Base-by-base conservation (phyloP, 2,888 invertebrate species). In the Apodemia hepburni region DNA sequence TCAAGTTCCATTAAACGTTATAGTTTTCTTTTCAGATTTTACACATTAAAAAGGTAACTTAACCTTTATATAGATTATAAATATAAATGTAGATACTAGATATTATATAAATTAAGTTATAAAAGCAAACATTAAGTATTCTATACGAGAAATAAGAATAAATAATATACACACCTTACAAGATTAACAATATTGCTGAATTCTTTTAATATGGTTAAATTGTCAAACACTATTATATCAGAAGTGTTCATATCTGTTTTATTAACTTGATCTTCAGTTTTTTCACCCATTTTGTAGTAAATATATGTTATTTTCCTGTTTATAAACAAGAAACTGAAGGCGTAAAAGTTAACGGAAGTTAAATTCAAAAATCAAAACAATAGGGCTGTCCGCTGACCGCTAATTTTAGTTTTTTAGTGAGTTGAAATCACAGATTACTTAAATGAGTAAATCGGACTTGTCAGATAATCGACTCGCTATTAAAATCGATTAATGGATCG, bases 131-230 rank as follows among this genome's bases (percentile, higher is more conserved):
- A 42, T 1, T 42, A 42, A 15, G 4, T 3, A 0, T 15, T 42
- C 1, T 15, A 4, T 15, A 42, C 4, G 15, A 15, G 42, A 42
- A 42, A 42, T 15, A 42, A 42, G 42, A 42, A 42, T 15, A 38
- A 8, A 3, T 29, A 29, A 12, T 45, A 18, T 61, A 61, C 51
- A 22, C 76, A 90, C 91, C 79, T 80, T 5, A 91, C 85, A 61
- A 82, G 73, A 73, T 86, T 83, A 8, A 82, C 79, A 66, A 91
- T 89, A 66, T 88, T 89, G 66, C 82, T 81, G 54, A 90, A 82
- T 71, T 91, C 90, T 71, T 83, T 88, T 33, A 90, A 69, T 65
- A 91, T 87, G 6, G 82, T 81, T 54, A 87, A 75, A 70, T 89
- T 91, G 69, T 87, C 85, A 69, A 87, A 89, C 17, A 78, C 75